Percentiles rank a stretch among this genome's conserved stretches.
Conservation (phyloP, 2,113 vertebrate species). For the Pogona vitticeps region DNA sequence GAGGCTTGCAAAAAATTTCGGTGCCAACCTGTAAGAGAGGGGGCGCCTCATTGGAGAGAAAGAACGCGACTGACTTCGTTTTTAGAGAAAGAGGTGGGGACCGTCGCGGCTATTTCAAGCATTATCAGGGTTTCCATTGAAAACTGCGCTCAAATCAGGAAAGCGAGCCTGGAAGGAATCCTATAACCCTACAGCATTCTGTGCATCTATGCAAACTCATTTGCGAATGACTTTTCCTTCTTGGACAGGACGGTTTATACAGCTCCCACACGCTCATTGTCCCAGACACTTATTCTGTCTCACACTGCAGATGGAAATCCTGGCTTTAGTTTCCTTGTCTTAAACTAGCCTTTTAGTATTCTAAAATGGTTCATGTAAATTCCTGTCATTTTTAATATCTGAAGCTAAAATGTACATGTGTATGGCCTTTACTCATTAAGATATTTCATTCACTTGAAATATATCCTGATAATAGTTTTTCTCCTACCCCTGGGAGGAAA, state of each 20-base stretch:
- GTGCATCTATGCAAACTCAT: not conserved
- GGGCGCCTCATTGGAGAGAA: not conserved
- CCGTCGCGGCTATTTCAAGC: not conserved
- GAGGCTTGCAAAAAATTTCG: not conserved
- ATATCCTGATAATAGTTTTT: no score
- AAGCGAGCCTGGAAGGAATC: not conserved
- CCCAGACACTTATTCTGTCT: not conserved
- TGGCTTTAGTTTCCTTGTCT: no score
- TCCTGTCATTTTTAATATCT: not conserved
- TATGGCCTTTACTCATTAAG: not conserved
- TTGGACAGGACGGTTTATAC: not conserved
- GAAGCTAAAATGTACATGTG: not conserved
- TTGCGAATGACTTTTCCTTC: not conserved
- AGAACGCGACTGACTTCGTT: not conserved
- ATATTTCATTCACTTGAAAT: not conserved
- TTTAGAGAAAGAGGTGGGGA: not conserved
- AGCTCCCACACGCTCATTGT: rapidly evolving
- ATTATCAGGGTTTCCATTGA: not conserved
- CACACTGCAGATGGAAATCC: not conserved
- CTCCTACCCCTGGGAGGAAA: no score
- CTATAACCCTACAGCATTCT: not conserved
- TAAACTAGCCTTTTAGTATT: no score
- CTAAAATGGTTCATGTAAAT: no score
- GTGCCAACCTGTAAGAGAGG: not conserved
- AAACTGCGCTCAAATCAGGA: not conserved